Conservation (phyloP, 2,888 invertebrate genomes). For the Thysanoteuthis rhombus region DNA sequence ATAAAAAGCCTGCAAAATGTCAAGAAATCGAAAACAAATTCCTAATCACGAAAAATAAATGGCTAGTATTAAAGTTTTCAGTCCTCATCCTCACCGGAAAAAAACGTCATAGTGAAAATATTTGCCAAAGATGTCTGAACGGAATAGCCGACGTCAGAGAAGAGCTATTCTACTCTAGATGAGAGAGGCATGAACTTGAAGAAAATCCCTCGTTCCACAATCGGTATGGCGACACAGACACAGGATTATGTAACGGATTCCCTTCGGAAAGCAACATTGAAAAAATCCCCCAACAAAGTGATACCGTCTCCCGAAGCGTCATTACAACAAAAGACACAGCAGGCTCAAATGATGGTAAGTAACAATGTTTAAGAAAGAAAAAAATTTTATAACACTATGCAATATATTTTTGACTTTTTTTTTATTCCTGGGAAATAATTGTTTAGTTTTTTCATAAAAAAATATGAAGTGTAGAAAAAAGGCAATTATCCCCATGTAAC, state of each 20-base stretch:
- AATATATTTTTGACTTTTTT: too few relatives aligned
- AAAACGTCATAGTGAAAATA: neutral
- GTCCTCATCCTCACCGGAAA: neutral
- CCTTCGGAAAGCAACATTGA: neutral
- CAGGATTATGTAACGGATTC: neutral
- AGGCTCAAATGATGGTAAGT: neutral
- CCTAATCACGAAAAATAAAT: neutral
- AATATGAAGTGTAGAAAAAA: too few relatives aligned
- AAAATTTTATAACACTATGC: too few relatives aligned
- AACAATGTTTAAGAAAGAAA: neutral
- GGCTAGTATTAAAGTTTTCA: neutral
- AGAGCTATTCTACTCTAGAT: neutral
- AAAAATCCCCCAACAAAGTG: neutral
- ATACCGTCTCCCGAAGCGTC: neutral
- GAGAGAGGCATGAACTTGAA: neutral
- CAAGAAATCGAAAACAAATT: neutral
- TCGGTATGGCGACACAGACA: neutral
- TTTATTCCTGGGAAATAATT: too few relatives aligned
- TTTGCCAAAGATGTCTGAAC: neutral
- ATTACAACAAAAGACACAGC: neutral
- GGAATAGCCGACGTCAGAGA: neutral
- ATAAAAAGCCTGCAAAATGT: neutral
- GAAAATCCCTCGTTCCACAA: neutral
- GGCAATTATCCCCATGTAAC: too few relatives aligned
- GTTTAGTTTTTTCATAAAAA: too few relatives aligned